phyloP scores from a whole-genome alignment of 2,888 invertebrate genomes.

The Coelopa pilipes region DNA sequence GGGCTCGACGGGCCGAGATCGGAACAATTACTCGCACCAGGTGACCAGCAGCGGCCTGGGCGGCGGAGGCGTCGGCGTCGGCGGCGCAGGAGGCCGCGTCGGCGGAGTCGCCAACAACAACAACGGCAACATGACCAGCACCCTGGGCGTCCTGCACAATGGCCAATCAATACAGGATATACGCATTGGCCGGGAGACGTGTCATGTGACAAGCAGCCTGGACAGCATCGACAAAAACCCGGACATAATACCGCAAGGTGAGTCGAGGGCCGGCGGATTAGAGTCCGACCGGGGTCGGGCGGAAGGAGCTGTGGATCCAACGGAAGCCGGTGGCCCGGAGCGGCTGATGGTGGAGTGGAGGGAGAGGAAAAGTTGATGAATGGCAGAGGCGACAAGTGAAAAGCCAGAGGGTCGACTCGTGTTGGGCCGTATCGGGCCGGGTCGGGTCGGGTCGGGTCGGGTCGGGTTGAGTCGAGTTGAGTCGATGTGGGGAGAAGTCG shows the following conservation, averaged over 20 bases:
- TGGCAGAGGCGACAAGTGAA: too few relatives aligned
- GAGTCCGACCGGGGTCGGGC: not conserved
- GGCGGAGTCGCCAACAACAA: constrained; percentile 50
- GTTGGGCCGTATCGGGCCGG: too few relatives aligned
- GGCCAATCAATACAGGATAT: constrained; percentile 64
- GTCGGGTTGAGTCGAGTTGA: too few relatives aligned
- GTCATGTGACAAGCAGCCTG: constrained; percentile 64
- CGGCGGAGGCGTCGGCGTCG: not conserved
- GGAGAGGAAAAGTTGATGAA: too few relatives aligned
- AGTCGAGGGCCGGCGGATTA: constrained; percentile 17
- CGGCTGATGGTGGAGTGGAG: too few relatives aligned
- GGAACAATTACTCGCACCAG: constrained; percentile 66
- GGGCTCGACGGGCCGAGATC: constrained; percentile 66
- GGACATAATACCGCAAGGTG: constrained; percentile 66
- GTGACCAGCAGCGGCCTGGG: constrained; percentile 45
- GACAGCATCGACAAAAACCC: constrained; percentile 68
- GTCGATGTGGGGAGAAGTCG: not conserved
- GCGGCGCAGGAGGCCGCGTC: constrained; percentile 9
- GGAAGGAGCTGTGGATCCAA: not conserved
- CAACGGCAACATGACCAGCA: constrained; percentile 55
- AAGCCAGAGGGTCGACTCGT: too few relatives aligned
- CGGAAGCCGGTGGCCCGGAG: not conserved
- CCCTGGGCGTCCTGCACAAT: constrained; percentile 61
- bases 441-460: too few relatives aligned
- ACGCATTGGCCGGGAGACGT: constrained; percentile 63